phyloP scores from a whole-genome alignment of 2,113 vertebrate genomes.

The Carettochelys insculpta region DNA sequence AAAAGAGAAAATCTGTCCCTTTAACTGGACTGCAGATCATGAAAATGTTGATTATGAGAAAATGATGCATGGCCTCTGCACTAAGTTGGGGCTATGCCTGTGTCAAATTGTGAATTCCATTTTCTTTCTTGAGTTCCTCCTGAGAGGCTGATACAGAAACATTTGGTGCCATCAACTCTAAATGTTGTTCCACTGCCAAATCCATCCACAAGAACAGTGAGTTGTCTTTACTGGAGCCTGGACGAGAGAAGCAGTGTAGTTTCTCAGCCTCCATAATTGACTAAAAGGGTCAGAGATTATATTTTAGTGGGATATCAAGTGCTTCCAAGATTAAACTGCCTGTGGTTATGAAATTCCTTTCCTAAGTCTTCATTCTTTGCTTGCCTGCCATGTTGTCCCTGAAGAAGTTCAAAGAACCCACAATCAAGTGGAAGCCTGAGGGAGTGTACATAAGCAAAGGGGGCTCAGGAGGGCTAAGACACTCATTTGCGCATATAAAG shows the following conservation, averaged over 20 bases:
- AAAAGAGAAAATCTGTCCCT: background rate
- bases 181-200: background rate
- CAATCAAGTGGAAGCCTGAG: background rate
- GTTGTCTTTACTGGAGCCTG: background rate
- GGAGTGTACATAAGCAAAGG: fast-evolving
- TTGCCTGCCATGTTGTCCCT: background rate
- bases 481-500: background rate
- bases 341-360: background rate
- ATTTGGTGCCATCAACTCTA: background rate
- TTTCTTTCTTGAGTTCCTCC: background rate
- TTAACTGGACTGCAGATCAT: background rate
- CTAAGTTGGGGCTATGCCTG: background rate
- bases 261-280: background rate
- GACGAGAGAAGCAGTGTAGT: background rate
- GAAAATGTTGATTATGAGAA: background rate
- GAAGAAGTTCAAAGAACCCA: background rate
- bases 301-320: background rate
- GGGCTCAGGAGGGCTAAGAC: background rate
- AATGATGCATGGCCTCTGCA: background rate
- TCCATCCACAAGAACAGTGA: background rate
- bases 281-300: background rate
- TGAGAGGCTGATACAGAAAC: background rate
- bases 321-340: background rate
- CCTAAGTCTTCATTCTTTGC: background rate
- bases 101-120: background rate